Conservation (phyloP, 37 sponge, comb jelly and placozoan species). For the Petrosia ficiformis region DNA sequence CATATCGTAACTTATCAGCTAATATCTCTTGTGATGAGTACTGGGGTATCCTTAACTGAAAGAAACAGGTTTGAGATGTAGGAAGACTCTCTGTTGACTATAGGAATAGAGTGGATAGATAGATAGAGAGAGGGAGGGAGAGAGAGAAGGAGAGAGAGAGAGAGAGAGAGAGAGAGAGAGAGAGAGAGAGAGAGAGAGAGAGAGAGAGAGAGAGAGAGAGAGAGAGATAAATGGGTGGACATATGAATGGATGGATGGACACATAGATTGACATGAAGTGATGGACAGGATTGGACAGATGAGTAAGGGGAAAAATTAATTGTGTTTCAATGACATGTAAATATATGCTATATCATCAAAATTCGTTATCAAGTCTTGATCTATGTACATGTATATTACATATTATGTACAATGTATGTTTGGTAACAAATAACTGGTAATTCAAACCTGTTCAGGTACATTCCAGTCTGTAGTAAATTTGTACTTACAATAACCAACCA, state of each 20-base stretch:
- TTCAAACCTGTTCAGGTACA: too few species aligned
- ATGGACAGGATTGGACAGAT: not conserved
- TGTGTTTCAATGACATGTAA: too few species aligned
- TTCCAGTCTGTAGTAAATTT: too few species aligned
- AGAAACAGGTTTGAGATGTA: slow-evolving; percentile 94
- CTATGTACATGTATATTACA: too few species aligned
- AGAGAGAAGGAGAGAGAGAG: not conserved
- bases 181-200: slow-evolving; percentile 1
- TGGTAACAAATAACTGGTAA: too few species aligned
- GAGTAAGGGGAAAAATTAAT: not conserved
- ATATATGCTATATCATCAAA: too few species aligned
- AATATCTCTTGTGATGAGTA: slow-evolving; percentile 72
- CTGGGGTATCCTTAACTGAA: slow-evolving; percentile 79
- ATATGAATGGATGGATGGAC: not conserved
- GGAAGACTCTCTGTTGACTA: slow-evolving; percentile 73
- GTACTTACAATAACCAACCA: too few species aligned
- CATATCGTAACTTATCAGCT: slow-evolving; percentile 79
- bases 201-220: not conserved
- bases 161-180: slow-evolving; percentile 4
- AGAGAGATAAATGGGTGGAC: not conserved
- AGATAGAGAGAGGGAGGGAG: not conserved
- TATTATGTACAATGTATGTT: too few species aligned
- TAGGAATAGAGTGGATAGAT: not conserved
- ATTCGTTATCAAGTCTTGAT: too few species aligned
- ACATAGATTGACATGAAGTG: not conserved